Conservation (phyloP, 2,797 vertebrate genomes). For the Hyperoplus immaculatus region DNA sequence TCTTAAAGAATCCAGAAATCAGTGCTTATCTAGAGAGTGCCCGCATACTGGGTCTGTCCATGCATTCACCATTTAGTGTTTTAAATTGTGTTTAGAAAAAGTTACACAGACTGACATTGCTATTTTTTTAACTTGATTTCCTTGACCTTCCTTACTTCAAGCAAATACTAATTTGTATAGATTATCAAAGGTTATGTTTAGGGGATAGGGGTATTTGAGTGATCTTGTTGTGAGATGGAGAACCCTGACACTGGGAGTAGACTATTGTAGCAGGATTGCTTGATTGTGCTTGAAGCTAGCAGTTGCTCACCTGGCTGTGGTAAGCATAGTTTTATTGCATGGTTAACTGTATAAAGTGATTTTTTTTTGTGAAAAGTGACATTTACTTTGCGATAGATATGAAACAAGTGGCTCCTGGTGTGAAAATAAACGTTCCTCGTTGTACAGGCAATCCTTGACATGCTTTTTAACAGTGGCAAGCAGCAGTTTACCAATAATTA, state of each 20-base stretch:
- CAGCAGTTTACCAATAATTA: neutral
- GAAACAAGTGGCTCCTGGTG: conserved; percentile 25
- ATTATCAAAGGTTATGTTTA: conserved; percentile 12
- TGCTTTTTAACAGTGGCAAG: neutral
- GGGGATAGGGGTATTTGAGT: neutral
- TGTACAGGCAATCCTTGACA: neutral
- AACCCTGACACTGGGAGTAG: neutral
- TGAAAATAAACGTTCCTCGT: conserved; percentile 2
- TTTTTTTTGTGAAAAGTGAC: neutral
- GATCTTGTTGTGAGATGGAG: neutral
- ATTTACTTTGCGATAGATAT: conserved; percentile 11
- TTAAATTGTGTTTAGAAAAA: neutral
- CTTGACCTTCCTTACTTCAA: neutral
- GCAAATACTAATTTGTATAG: neutral
- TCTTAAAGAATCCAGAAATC: neutral
- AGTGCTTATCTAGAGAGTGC: neutral
- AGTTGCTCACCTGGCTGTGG: neutral
- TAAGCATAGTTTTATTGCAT: neutral
- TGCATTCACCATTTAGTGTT: neutral
- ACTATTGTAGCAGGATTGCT: neutral
- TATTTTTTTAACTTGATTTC: neutral
- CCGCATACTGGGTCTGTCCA: neutral
- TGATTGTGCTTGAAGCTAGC: too few relatives aligned
- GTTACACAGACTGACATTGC: neutral
- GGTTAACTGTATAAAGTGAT: neutral